Percentiles rank a stretch among this genome's conserved stretches.
phyloP scores from a whole-genome alignment of 2,888 invertebrate species.

The Imbricaverruca yamaguchii region DNA sequence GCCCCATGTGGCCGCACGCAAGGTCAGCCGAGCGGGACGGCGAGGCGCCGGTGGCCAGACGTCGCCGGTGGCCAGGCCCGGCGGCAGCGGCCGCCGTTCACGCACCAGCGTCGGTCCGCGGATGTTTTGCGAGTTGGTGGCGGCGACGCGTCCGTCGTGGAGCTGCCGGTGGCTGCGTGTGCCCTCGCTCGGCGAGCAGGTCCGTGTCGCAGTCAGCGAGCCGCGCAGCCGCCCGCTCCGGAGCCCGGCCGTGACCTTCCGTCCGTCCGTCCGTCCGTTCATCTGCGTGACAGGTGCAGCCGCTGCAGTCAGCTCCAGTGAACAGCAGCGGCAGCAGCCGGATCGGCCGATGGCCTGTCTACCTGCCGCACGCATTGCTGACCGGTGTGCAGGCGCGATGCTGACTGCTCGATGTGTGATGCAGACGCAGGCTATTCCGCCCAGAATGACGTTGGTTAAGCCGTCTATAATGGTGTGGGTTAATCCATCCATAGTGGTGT shows the following conservation, averaged over 20 bases:
- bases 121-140: slow-evolving; percentile 14
- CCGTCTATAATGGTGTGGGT: too few species aligned
- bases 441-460: too few species aligned
- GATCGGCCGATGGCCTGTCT: too few species aligned
- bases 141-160: background rate
- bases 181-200: background rate
- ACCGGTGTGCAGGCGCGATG: too few species aligned
- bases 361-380: too few species aligned
- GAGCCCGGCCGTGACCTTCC: slow-evolving; percentile 24
- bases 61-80: background rate
- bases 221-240: background rate
- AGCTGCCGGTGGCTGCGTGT: background rate
- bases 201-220: background rate
- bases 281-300: slow-evolving; percentile 23
- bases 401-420: too few species aligned
- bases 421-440: too few species aligned
- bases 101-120: background rate
- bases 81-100: background rate
- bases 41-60: background rate
- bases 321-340: too few species aligned
- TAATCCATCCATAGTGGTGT: too few species aligned
- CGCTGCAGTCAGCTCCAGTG: too few species aligned
- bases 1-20: background rate
- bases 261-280: slow-evolving; percentile 23
- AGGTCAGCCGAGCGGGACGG: background rate